A percentile compares a stretch with the other conserved stretches of the same genome.
These are phyloP conservation scores for Pachyramphus minor DNA, from an alignment of 2,113 vertebrate species.

Conservation along the genomic window DNA sequence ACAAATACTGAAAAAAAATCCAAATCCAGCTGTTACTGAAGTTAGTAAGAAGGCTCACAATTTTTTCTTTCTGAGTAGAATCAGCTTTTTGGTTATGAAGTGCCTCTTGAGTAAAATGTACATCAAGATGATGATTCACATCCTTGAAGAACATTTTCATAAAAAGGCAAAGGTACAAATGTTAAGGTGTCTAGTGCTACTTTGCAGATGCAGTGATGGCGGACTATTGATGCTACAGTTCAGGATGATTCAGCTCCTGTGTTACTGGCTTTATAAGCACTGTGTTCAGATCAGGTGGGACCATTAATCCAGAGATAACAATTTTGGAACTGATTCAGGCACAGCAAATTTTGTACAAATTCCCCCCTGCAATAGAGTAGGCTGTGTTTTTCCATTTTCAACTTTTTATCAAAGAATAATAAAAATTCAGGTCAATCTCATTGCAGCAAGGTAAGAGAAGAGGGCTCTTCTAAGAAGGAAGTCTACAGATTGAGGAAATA, in stretches of 20 bases:
- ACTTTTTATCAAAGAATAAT: neutral
- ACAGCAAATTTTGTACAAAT: neutral
- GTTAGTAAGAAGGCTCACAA: neutral
- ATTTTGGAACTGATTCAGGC: neutral
- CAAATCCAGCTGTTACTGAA: neutral
- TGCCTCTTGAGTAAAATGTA: neutral
- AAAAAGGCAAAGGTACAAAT: neutral
- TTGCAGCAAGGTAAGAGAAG: neutral
- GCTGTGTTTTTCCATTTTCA: neutral
- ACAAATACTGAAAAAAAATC: neutral
- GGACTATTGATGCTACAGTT: neutral
- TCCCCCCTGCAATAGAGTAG: neutral
- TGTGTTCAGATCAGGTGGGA: neutral
- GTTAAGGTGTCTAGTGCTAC: neutral
- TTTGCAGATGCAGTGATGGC: neutral
- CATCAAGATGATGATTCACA: neutral
- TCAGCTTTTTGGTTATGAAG: neutral
- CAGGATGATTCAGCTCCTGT: neutral
- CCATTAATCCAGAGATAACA: neutral
- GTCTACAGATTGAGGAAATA: neutral
- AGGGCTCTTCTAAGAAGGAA: neutral
- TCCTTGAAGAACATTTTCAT: neutral
- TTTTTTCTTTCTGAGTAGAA: neutral
- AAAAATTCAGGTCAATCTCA: neutral
- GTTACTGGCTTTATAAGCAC: neutral